Evolutionary conservation across 2,113 vertebrate genomes (phyloP).

Genomic region (Penelope pileata): DNA sequence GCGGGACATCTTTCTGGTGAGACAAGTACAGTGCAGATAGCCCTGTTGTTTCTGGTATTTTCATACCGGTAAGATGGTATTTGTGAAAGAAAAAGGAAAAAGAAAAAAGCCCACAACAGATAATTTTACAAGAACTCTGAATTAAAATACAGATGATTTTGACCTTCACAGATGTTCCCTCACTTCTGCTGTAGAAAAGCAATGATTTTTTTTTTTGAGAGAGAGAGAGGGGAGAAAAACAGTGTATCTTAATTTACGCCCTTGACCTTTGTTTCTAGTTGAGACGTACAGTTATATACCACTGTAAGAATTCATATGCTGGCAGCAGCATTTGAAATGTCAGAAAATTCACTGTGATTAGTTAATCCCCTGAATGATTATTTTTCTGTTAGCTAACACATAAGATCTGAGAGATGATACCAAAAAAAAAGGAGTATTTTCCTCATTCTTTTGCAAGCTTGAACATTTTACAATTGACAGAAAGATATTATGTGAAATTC

Average conservation of each 20-base stretch:
- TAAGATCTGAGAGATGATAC: slow-evolving; percentile 28
- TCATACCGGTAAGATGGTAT: not conserved
- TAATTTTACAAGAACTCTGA: not conserved
- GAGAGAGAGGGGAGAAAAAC: slow-evolving; percentile 54
- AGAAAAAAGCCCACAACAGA: not conserved
- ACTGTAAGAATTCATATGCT: slow-evolving; percentile 66
- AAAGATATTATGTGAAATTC: slow-evolving; percentile 55
- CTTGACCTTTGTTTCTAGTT: slow-evolving; percentile 77
- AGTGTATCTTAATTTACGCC: slow-evolving; percentile 74
- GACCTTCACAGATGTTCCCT: slow-evolving; percentile 41
- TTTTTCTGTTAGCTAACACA: slow-evolving; percentile 59
- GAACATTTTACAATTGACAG: slow-evolving; percentile 62
- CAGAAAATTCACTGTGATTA: slow-evolving; percentile 69
- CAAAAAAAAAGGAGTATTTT: slow-evolving; percentile 30
- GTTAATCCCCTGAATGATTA: slow-evolving; percentile 66
- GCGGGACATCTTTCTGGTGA: slow-evolving; percentile 15
- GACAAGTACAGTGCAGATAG: not conserved
- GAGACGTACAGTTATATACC: slow-evolving; percentile 68
- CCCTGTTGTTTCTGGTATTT: not conserved
- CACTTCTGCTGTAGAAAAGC: slow-evolving; percentile 55
- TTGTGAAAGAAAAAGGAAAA: not conserved
- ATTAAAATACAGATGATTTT: slow-evolving; percentile 45
- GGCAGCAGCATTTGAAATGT: slow-evolving; percentile 74
- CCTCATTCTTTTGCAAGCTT: slow-evolving; percentile 6
- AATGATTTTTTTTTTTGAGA: not conserved